Evolutionary conservation across 2,888 invertebrate species (phyloP), one percentile per base, ranked within the genome.

Genomic region (Nemotelus pantherinus): DNA sequence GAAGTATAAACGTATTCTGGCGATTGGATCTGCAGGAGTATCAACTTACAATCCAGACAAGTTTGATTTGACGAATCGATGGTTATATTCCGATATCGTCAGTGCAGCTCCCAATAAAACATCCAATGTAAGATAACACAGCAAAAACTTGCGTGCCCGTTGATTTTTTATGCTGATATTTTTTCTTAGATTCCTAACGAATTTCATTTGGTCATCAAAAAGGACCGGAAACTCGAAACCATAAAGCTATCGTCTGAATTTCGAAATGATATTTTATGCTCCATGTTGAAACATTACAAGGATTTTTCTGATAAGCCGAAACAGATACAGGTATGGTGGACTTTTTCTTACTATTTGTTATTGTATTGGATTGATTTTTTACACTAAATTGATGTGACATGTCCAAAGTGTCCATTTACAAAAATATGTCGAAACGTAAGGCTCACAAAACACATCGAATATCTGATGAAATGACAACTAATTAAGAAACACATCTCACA

Each of bases 191-290:
- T 85, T 82, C 86, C 83, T 85, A 90, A 76, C 86, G 95, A 95
- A 85, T 95, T 95, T 84, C 91, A 93, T 76, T 92, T 96, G 82
- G 92, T 92, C 9, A 93, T 96, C 90, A 94, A 94, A 83, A 97
- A 96, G 83, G 95, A 95, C 45, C 94, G 94, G 83, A 98, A 98
- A 88, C 89, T 92, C 67, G 99, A 98, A 85, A 93, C 93, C 9
- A 98, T 99, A 95, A 94, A 93, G 84, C 97, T 99, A 86, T 97
- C 98, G 9, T 96, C 97, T 0, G 99, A 99, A 84, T 95, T 97
- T 86, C 92, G 98, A 83, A 92, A 95, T 78, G 93, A 98, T 82
- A 91, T 99, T 81, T 89, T 99, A 67, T 97, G 97, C 5, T 95
- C 98, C 84, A 96, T 97, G 80, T 90, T 98, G 77, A 93, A 91